A percentile compares a stretch with the other conserved stretches of the same genome.
phyloP scores from a whole-genome alignment of 37 sponge, comb jelly and placozoan genomes.

The Chondrosia reniformis region DNA sequence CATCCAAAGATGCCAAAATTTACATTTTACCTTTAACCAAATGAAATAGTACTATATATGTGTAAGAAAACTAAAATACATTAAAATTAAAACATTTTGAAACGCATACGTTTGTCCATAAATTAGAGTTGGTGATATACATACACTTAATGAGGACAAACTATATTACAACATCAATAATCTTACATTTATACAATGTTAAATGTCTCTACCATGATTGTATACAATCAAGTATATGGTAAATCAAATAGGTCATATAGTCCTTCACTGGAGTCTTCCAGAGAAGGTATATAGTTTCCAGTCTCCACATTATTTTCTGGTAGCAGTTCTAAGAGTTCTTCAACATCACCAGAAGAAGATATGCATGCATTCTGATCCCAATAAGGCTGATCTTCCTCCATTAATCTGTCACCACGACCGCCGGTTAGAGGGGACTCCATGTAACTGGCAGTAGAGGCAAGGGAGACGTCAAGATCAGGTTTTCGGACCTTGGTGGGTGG shows the following conservation, averaged over 20 bases:
- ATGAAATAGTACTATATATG: no score
- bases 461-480: conserved; percentile 47
- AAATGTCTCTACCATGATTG: no score
- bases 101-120: no score
- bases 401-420: not conserved
- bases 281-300: not conserved
- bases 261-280: conserved; percentile 53
- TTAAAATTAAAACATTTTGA: no score
- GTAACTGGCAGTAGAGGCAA: conserved; percentile 56
- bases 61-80: no score
- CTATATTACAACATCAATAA: no score
- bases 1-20: no score
- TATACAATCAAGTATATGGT: no score
- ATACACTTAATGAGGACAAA: no score
- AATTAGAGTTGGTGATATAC: no score
- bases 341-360: not conserved
- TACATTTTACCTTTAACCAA: no score
- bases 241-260: conserved; percentile 73
- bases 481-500: conserved; percentile 12
- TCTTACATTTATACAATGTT: no score
- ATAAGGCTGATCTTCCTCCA: not conserved
- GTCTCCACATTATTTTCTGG: not conserved
- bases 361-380: not conserved
- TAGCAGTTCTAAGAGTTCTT: conserved; percentile 22
- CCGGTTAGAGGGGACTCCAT: not conserved